Evolutionary conservation across 2,113 vertebrate genomes (phyloP).

Genomic region (Saguinus imperator): DNA sequence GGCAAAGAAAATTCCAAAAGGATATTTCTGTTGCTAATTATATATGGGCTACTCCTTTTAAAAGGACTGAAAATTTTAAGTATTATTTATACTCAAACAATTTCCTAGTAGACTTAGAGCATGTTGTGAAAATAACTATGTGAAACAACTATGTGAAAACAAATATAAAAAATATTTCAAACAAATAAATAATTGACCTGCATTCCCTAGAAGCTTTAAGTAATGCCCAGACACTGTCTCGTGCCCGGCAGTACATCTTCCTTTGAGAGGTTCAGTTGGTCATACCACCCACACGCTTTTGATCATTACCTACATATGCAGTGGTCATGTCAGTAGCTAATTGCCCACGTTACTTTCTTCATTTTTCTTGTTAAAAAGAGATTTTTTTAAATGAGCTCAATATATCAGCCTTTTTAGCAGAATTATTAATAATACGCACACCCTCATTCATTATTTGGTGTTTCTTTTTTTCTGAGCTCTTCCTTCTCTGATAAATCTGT

Average conservation of each 20-base stretch:
- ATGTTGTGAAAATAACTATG: not conserved
- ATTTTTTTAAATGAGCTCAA: constrained; percentile 78
- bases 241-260: not conserved
- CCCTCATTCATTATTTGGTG: constrained; percentile 76
- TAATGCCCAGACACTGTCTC: not conserved
- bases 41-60: not conserved
- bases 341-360: constrained; percentile 73
- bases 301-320: constrained; percentile 73
- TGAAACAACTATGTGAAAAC: constrained; percentile 23
- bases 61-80: not conserved
- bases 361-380: constrained; percentile 80
- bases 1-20: not conserved
- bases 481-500: constrained; percentile 67
- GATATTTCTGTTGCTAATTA: not conserved
- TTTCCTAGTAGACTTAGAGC: not conserved
- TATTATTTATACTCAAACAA: not conserved
- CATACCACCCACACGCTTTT: constrained; percentile 68
- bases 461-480: constrained; percentile 47
- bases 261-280: not conserved
- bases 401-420: constrained; percentile 77
- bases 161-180: constrained; percentile 32
- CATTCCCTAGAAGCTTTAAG: constrained; percentile 11
- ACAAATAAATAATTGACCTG: not conserved
- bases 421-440: constrained; percentile 77
- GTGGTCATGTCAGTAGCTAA: constrained; percentile 76